Conservation (phyloP, 2,113 vertebrate species). For the Trinectes maculatus region DNA sequence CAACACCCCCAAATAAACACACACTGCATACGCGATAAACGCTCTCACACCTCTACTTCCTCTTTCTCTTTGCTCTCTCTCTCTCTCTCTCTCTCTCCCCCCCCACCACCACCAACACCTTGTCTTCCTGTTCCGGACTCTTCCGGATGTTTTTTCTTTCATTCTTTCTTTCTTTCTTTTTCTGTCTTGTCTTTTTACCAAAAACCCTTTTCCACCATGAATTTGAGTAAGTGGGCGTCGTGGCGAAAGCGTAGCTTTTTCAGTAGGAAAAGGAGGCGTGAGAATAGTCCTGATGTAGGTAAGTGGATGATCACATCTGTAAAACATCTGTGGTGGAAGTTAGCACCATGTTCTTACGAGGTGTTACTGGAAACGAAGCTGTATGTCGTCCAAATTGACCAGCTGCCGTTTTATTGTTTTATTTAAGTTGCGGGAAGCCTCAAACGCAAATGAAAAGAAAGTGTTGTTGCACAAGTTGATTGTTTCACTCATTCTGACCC, state of each 20-base stretch:
- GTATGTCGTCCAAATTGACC: not conserved
- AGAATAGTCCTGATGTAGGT: slow-evolving; percentile 56
- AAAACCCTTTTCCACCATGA: slow-evolving; percentile 54
- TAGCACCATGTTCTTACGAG: not conserved
- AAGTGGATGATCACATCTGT: slow-evolving; percentile 46
- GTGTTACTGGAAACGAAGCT: not conserved
- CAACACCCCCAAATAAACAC: slow-evolving; percentile 48
- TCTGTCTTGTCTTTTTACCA: not conserved
- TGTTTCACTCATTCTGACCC: not conserved
- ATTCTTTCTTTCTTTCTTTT: not conserved
- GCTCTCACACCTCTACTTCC: slow-evolving; percentile 68
- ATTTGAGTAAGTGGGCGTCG: slow-evolving; percentile 78
- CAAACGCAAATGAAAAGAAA: too few relatives aligned
- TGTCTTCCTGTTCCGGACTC: slow-evolving; percentile 71
- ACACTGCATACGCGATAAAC: slow-evolving; percentile 23
- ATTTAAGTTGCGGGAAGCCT: too few relatives aligned
- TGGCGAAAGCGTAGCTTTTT: slow-evolving; percentile 76
- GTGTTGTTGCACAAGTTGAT: not conserved
- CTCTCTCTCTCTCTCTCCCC: slow-evolving; percentile 7
- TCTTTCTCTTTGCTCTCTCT: slow-evolving; percentile 45
- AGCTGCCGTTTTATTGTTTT: not conserved
- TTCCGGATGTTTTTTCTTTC: slow-evolving; percentile 40
- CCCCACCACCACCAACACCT: slow-evolving; percentile 7
- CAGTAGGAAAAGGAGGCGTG: slow-evolving; percentile 65
- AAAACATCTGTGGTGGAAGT: not conserved